Base-by-base conservation (phyloP, 2,888 invertebrate genomes). In the Leptogaster cylindrica region DNA sequence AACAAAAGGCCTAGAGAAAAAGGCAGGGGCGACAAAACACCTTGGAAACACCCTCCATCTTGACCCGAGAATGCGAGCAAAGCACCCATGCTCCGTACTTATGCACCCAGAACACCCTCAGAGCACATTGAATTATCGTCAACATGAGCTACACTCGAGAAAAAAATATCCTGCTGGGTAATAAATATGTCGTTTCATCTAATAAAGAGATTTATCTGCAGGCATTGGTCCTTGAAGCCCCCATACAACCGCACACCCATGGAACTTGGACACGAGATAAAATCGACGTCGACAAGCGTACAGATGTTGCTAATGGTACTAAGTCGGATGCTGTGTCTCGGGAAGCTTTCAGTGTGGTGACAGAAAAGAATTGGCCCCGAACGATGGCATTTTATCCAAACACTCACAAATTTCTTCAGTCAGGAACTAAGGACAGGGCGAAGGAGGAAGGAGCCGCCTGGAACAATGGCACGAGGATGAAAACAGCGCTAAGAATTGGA, bases 141-240 rank as follows among this genome's bases (percentile, higher is more conserved):
- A 55, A 10, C 33, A 16, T 23, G 55, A 36, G 33, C 55, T 23
- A 12, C 55, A 31, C 12, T 8, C 10, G 55, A 33, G 27, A 33
- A 48, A 44, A 67, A 48, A 20, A 51, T 25, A n/a, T 61, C 67
- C 50, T 63, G 67, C 67, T 67, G 67, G 61, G 67, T 67, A 67
- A 67, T 67, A 67, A 67, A 67, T 67, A 67, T 67, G 67, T 67
- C 67, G 61, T 61, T 67, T 67, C 61, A 67, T 67, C 67, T 67
- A 67, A 67, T 67, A 67, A 67, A 67, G 67, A 67, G 61, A 67
- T 67, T 61, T 61, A 61, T 67, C 67, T 61, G 14, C 28, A 61
- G 41, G 61, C 61, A 61, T 25, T 25, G 61, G 61, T 61, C 61
- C 61, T 61, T 55, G 55, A 39, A 36, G 61, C 44, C 61, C 61